Conservation (phyloP, 35 echinoderm and acorn worm genomes). For the Antedon bifida region DNA sequence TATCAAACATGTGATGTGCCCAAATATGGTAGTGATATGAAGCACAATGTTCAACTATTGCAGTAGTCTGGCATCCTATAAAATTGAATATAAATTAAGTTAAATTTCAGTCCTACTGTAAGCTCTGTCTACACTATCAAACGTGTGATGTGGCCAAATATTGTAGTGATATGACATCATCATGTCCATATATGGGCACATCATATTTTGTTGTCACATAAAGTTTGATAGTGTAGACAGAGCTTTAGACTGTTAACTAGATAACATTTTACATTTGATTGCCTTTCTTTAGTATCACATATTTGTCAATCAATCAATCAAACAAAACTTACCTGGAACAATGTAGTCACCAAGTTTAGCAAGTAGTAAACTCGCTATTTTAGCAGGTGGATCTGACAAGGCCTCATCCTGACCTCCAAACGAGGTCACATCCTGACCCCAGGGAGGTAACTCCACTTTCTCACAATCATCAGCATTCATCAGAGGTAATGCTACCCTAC, state of each 20-base stretch:
- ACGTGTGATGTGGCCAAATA: no score
- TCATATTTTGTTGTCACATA: no score
- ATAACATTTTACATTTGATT: no score
- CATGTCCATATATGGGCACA: no score
- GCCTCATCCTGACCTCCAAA: neutral
- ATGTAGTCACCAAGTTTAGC: conserved; percentile 75
- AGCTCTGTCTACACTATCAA: neutral
- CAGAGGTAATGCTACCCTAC: conserved; percentile 53
- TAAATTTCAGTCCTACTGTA: no score
- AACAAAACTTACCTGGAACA: conserved; percentile 41
- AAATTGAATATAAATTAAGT: neutral
- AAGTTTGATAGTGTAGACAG: no score
- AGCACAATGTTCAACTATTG: conserved; percentile 3
- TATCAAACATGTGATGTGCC: no score
- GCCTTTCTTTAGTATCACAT: no score
- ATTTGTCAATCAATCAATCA: no score
- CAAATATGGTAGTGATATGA: no score
- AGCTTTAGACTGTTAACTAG: no score
- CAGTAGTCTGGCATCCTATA: conserved; percentile 37
- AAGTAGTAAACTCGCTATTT: conserved; percentile 58
- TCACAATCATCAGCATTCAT: conserved; percentile 72
- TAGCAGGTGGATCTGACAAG: conserved; percentile 46
- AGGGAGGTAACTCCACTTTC: conserved; percentile 47
- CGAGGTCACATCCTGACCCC: conserved; percentile 49
- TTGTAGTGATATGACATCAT: no score